Percentiles rank a stretch among this genome's conserved stretches.
Conservation (phyloP, 1,140 invertebrate species). For the Sipha flava region DNA sequence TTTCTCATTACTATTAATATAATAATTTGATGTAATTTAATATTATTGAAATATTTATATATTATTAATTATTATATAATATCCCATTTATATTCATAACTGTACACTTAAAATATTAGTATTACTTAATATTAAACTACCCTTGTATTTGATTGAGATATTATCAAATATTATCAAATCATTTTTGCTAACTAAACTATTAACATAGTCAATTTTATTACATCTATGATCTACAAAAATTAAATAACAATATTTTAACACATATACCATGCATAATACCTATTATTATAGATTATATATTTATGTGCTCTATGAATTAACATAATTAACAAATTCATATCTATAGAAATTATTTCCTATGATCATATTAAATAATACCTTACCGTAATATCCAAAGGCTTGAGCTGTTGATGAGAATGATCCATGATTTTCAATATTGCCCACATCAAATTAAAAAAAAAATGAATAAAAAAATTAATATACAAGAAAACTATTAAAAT, state of each 20-base stretch:
- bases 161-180: too few relatives aligned
- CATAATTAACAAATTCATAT: too few relatives aligned
- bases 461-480: background rate
- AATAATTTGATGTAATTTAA: background rate
- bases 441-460: constrained; percentile 16
- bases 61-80: too few relatives aligned
- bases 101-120: background rate
- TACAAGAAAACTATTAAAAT: background rate
- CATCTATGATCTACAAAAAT: background rate
- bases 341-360: background rate
- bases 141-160: background rate
- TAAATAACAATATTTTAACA: background rate
- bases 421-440: background rate
- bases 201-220: constrained; percentile 12
- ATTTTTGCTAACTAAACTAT: background rate
- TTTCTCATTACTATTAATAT: background rate
- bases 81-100: too few relatives aligned
- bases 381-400: constrained; percentile 98
- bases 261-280: background rate
- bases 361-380: constrained; percentile 57
- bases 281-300: background rate
- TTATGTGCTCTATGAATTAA: background rate
- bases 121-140: background rate
- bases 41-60: background rate
- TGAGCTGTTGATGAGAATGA: constrained; percentile 58